phyloP scores from a whole-genome alignment of 2,113 vertebrate genomes.

The Caranx ignobilis region DNA sequence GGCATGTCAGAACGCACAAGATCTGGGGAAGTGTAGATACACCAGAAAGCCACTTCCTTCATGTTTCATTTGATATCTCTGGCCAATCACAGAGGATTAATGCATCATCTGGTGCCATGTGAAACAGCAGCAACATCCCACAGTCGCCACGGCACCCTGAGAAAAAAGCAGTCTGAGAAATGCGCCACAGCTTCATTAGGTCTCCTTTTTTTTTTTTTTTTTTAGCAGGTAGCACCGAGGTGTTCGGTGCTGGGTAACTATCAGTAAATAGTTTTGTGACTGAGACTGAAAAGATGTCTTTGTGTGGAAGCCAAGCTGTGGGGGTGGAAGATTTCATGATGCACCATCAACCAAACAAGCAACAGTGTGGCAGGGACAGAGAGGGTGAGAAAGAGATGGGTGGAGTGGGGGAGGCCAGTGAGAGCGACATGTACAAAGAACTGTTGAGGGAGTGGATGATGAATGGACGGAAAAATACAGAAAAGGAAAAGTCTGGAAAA shows the following conservation, averaged over 20 bases:
- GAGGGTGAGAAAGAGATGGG: slow-evolving; percentile 39
- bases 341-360: slow-evolving; percentile 60
- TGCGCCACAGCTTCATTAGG: slow-evolving; percentile 33
- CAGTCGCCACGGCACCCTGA: slow-evolving; percentile 32
- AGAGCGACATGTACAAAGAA: not conserved
- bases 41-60: not conserved
- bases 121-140: slow-evolving; percentile 13
- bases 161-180: slow-evolving; percentile 37
- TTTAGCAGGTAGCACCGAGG: slow-evolving; percentile 52
- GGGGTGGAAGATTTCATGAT: slow-evolving; percentile 65
- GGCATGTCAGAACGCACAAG: slow-evolving; percentile 35
- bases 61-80: slow-evolving; percentile 25
- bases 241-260: slow-evolving; percentile 44
- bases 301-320: slow-evolving; percentile 63
- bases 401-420: slow-evolving; percentile 15
- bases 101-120: slow-evolving; percentile 25
- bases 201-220: slow-evolving; percentile 3
- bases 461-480: slow-evolving; percentile 29
- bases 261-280: slow-evolving; percentile 67
- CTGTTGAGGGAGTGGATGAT: slow-evolving; percentile 26
- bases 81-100: not conserved
- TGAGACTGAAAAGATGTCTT: slow-evolving; percentile 63
- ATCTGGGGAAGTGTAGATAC: not conserved
- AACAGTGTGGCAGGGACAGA: slow-evolving; percentile 24
- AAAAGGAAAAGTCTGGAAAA: not conserved